Conservation (phyloP, 30 jellyfish, hydroid and myxozoan species). For the Hydractinia echinata region DNA sequence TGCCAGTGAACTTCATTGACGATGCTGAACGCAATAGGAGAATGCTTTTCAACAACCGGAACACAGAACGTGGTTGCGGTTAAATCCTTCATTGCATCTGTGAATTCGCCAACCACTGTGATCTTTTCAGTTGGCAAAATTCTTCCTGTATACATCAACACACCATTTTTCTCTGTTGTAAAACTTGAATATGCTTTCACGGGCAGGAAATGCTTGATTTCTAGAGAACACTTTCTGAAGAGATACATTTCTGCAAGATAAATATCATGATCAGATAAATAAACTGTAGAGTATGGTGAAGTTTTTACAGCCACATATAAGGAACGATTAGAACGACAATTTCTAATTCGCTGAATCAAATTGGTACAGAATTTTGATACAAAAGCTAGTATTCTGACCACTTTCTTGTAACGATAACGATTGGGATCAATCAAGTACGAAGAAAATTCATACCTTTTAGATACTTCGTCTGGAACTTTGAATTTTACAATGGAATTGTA, state of each 20-base stretch:
- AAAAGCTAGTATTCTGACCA: neutral
- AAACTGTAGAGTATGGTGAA: too few species aligned
- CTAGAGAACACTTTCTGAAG: slow-evolving; percentile 10
- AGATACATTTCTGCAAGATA: neutral
- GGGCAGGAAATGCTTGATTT: neutral
- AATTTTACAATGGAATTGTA: neutral
- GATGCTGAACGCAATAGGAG: slow-evolving; percentile 10
- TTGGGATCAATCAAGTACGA: slow-evolving; percentile 11
- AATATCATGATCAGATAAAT: neutral
- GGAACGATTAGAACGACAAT: too few species aligned
- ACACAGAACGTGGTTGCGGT: slow-evolving; percentile 16
- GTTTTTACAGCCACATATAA: too few species aligned
- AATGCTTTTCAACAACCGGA: neutral
- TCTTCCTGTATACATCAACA: slow-evolving; percentile 5
- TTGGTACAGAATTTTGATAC: neutral
- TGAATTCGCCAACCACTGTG: slow-evolving; percentile 2
- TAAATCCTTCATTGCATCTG: neutral
- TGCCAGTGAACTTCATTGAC: slow-evolving; percentile 7
- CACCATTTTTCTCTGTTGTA: neutral
- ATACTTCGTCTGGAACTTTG: neutral
- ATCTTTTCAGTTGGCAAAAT: neutral
- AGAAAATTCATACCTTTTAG: slow-evolving; percentile 8
- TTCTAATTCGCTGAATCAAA: too few species aligned
- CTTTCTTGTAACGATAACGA: slow-evolving; percentile 6
- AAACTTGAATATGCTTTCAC: neutral